These are phyloP conservation scores for Eumerus sabulonum DNA, from an alignment of 2,888 invertebrate genomes.

Conservation along the genomic window DNA sequence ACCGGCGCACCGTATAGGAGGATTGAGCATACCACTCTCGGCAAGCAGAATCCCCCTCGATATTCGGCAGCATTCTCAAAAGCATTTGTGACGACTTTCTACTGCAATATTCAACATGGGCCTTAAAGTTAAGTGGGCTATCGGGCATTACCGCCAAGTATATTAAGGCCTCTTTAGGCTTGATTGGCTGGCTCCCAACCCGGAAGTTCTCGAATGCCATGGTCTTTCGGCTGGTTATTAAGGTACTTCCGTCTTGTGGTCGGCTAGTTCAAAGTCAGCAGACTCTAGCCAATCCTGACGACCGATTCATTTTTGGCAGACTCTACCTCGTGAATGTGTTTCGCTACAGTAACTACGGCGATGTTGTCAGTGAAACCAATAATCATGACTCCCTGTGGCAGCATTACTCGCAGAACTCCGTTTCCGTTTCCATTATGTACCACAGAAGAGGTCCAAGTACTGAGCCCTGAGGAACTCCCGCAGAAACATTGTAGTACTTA, in stretches of 20 bases:
- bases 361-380: not conserved
- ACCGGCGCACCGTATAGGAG: not conserved
- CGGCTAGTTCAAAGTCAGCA: not conserved
- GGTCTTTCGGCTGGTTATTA: not conserved
- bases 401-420: not conserved
- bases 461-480: too few species aligned
- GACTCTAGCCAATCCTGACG: not conserved
- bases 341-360: not conserved
- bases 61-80: not conserved
- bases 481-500: too few species aligned
- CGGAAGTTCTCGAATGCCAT: not conserved
- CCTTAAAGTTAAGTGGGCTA: not conserved
- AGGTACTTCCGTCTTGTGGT: not conserved
- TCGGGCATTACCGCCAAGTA: not conserved
- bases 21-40: not conserved
- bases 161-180: not conserved
- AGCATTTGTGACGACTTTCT: not conserved
- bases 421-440: not conserved
- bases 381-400: not conserved
- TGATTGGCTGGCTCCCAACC: not conserved
- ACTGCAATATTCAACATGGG: not conserved
- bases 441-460: constrained; percentile 3
- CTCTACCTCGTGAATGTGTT: not conserved
- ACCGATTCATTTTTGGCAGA: not conserved
- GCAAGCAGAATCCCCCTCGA: not conserved